Conservation (phyloP, 1,140 invertebrate species). For the Cydia amplana region DNA sequence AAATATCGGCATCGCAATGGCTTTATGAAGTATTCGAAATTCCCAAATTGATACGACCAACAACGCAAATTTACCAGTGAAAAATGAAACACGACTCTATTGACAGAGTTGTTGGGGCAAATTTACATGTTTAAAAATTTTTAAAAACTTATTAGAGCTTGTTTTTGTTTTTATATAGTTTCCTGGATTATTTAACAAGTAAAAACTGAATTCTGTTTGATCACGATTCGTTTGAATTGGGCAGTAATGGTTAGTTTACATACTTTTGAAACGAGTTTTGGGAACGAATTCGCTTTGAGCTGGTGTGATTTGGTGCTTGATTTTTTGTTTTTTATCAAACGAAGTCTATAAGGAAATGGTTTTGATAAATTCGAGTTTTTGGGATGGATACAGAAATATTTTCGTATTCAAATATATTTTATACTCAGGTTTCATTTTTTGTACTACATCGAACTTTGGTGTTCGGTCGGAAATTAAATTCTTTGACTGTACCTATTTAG, state of each 20-base stretch:
- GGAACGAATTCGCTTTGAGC: conserved; percentile 24
- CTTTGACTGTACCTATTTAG: too few species aligned
- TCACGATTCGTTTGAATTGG: conserved; percentile 9
- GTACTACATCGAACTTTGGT: too few species aligned
- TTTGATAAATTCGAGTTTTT: not conserved
- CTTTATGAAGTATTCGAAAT: conserved; percentile 1
- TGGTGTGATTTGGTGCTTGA: not conserved
- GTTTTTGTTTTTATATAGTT: not conserved
- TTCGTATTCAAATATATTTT: too few species aligned
- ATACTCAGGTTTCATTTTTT: too few species aligned
- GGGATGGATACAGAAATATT: not conserved
- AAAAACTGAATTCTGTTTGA: conserved; percentile 3
- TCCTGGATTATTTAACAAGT: not conserved
- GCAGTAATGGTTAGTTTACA: conserved; percentile 8
- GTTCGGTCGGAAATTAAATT: too few species aligned
- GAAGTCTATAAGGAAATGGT: not conserved
- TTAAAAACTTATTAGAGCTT: not conserved
- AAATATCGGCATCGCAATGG: not conserved
- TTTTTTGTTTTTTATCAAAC: conserved; percentile 7
- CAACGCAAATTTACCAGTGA: not conserved
- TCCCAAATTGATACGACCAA: conserved; percentile 4
- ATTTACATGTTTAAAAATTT: not conserved
- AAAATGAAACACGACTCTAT: not conserved
- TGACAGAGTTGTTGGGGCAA: not conserved
- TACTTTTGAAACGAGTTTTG: conserved; percentile 15